Percentiles rank a stretch among this genome's conserved stretches.
phyloP scores from a whole-genome alignment of 2,797 vertebrate species.

The Capromys pilorides region DNA sequence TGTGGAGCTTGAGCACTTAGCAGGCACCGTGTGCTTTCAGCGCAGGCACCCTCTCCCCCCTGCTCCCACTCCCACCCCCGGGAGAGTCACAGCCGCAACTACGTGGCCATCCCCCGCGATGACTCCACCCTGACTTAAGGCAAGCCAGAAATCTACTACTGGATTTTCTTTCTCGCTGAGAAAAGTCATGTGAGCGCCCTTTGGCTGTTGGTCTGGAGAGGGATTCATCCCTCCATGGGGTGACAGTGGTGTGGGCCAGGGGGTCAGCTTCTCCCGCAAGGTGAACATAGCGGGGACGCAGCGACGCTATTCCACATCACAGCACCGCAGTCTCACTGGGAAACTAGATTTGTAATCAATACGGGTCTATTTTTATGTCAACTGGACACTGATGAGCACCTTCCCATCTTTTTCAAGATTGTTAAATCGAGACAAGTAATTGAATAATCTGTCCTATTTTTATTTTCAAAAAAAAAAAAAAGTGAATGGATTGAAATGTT shows the following conservation, averaged over 20 bases:
- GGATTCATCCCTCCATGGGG: background rate
- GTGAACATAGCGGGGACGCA: conserved; percentile 47
- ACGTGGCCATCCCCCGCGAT: background rate
- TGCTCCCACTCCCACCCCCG: background rate
- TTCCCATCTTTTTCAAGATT: conserved; percentile 89
- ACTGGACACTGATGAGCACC: conserved; percentile 87
- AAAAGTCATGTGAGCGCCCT: background rate
- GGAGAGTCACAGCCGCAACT: background rate
- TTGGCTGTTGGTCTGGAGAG: background rate
- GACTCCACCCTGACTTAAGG: background rate
- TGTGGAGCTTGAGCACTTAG: background rate
- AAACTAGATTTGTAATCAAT: conserved; percentile 89
- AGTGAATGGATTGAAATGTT: conserved; percentile 88
- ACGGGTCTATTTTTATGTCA: conserved; percentile 91
- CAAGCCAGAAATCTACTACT: background rate
- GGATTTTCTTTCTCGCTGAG: background rate
- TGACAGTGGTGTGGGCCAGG: conserved; percentile 29
- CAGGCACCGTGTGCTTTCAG: background rate
- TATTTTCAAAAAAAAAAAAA: conserved; percentile 86
- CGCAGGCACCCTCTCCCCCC: background rate
- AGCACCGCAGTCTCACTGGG: conserved; percentile 83
- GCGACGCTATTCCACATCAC: conserved; percentile 65
- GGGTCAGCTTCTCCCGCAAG: conserved; percentile 63
- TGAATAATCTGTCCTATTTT: conserved; percentile 89
- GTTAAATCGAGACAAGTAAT: conserved; percentile 85